phyloP scores from a whole-genome alignment of 2,797 vertebrate species.

The Pantherophis alleghaniensis region DNA sequence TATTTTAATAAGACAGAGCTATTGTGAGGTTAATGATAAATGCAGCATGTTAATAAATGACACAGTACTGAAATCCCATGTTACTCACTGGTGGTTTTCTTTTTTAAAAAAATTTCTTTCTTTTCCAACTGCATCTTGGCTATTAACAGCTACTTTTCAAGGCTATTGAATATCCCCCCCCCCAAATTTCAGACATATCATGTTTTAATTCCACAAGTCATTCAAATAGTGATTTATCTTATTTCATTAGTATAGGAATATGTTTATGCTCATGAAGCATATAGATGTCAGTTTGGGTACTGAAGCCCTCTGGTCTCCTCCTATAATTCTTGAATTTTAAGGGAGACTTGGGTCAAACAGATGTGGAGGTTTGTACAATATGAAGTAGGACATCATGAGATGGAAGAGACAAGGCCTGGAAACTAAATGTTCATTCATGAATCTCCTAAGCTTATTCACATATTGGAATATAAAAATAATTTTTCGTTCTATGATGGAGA shows the following conservation, averaged over 20 bases:
- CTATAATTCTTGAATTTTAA: not conserved
- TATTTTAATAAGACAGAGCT: not conserved
- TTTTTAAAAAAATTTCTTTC: not conserved
- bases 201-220: not conserved
- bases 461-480: not conserved
- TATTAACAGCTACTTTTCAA: not conserved
- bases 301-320: not conserved
- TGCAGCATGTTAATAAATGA: not conserved
- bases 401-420: not conserved
- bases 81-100: not conserved
- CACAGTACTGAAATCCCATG: not conserved
- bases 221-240: not conserved
- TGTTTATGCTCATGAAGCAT: not conserved
- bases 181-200: not conserved
- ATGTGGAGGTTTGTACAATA: not conserved
- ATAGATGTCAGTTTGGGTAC: not conserved
- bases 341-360: not conserved
- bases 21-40: not conserved
- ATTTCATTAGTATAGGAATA: not conserved
- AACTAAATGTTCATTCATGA: not conserved
- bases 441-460: not conserved
- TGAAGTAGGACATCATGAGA: not conserved
- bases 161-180: not conserved
- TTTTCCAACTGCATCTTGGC: not conserved
- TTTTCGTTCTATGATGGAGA: not conserved